Evolutionary conservation across 1,140 invertebrate genomes (phyloP).

Genomic region (Macrobrachium nipponense): DNA sequence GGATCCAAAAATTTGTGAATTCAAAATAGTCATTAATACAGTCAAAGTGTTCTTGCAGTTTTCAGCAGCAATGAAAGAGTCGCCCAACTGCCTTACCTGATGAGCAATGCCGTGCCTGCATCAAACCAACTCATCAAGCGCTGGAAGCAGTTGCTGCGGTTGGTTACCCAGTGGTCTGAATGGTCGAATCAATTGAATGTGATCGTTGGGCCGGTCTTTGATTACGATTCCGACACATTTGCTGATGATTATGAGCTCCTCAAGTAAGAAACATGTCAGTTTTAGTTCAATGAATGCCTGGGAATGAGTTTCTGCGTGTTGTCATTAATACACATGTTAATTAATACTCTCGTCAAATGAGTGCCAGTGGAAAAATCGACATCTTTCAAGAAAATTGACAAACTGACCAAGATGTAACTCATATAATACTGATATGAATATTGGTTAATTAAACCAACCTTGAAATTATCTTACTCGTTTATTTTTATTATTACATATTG

Average conservation of each 20-base stretch:
- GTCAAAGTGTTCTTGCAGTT: neutral
- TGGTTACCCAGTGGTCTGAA: neutral
- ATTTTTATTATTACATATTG: too few species aligned
- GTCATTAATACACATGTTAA: too few species aligned
- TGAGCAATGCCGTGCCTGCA: slow-evolving; percentile 29
- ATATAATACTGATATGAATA: too few species aligned
- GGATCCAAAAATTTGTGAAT: neutral
- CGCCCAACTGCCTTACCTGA: neutral
- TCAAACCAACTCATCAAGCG: slow-evolving; percentile 12
- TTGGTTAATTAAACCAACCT: too few species aligned
- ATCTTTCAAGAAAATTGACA: too few species aligned
- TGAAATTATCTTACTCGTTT: too few species aligned
- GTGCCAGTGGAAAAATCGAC: too few species aligned
- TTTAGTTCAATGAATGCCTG: neutral
- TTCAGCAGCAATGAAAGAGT: neutral
- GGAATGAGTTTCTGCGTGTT: too few species aligned
- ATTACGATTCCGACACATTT: slow-evolving; percentile 22
- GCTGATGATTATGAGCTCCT: slow-evolving; percentile 10
- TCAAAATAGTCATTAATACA: neutral
- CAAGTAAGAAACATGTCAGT: slow-evolving; percentile 3
- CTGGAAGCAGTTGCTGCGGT: slow-evolving; percentile 5
- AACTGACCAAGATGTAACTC: too few species aligned
- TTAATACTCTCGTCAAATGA: too few species aligned
- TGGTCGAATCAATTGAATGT: neutral
- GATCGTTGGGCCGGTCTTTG: slow-evolving; percentile 27